Evolutionary conservation across 2,888 invertebrate species (phyloP), one percentile per base, ranked within the genome.

Genomic region (Heterodera filipjevi): DNA sequence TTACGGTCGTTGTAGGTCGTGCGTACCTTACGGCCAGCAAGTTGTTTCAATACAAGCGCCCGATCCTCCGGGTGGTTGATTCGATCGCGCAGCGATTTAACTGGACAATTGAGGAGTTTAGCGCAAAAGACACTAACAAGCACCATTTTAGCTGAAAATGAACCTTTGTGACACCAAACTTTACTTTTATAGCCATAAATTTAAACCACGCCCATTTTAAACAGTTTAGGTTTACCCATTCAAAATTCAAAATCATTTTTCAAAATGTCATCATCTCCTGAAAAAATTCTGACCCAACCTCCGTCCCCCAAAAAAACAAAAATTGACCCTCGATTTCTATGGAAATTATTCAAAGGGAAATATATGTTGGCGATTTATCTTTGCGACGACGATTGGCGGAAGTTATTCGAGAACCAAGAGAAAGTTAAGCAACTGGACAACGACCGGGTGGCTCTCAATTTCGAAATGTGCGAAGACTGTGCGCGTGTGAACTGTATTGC

Each of bases 1-100:
- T 71, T 71, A 35, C 32, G 32, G 35, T 71, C 39, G 3, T 49
- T 30, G 32, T 71, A 71, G 1, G 72, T 71, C 5, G 72, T 71
- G 1, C 32, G 30, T 6, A 71, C 46, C 16, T 71, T 71, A 16
- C 53, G 46, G 0, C 72, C 72, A 32, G 19, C 35, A 14, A 71
- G 5, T 1, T 16, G 6, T 5, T 19, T 71, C 39, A 71, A 32
- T 14, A 35, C 32, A 32, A 30, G 27, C 5, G 3, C 35, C 35
- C 72, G 30, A 19, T 39, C 53, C 6, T 46, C 46, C 27, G 72
- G 72, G 19, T 71, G 72, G 30, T 71, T 71, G 3, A 71, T 19
- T 5, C 32, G 39, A 39, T 71, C 32, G 19, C 72, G 72, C 2
- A 71, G 39, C 22, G 72, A 71, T 6, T 19, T 71, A 39, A 12